Conservation (phyloP, 2,888 invertebrate species). For the Chelonus formosanus region DNA sequence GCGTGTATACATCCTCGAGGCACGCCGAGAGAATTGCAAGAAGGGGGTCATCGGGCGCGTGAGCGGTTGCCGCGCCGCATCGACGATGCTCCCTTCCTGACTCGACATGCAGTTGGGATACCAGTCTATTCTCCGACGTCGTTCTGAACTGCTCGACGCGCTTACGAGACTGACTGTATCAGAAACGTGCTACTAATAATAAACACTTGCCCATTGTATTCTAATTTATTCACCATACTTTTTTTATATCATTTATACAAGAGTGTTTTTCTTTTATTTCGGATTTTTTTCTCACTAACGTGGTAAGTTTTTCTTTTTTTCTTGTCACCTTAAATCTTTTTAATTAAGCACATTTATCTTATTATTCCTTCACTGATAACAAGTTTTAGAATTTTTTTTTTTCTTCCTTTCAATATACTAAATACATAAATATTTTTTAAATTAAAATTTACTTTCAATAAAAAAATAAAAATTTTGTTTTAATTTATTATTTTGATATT, state of each 20-base stretch:
- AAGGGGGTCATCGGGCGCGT: conserved; percentile 43
- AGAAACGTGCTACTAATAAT: background rate
- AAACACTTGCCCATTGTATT: background rate
- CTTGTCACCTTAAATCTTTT: too few species aligned
- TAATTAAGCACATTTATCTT: too few species aligned
- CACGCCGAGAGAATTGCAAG: conserved; percentile 30
- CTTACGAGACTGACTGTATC: conserved; percentile 2
- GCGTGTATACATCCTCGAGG: conserved; percentile 32
- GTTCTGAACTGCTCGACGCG: conserved; percentile 17
- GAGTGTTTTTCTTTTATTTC: background rate
- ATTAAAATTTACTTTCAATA: too few species aligned
- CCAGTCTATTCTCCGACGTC: conserved; percentile 33
- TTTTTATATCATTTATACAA: conserved; percentile 5
- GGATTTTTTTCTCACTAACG: too few species aligned
- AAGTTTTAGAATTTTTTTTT: too few species aligned
- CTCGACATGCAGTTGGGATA: conserved; percentile 19
- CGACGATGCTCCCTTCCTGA: conserved; percentile 15
- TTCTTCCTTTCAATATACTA: too few species aligned
- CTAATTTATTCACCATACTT: background rate
- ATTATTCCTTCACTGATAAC: too few species aligned
- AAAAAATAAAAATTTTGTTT: too few species aligned
- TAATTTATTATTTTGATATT: too few species aligned
- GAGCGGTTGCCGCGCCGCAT: conserved; percentile 29
- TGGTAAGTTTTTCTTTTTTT: too few species aligned
- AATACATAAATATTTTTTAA: too few species aligned